These are phyloP conservation scores for Salvelinus fontinalis DNA, from an alignment of 2,113 vertebrate genomes.

Conservation along the genomic window DNA sequence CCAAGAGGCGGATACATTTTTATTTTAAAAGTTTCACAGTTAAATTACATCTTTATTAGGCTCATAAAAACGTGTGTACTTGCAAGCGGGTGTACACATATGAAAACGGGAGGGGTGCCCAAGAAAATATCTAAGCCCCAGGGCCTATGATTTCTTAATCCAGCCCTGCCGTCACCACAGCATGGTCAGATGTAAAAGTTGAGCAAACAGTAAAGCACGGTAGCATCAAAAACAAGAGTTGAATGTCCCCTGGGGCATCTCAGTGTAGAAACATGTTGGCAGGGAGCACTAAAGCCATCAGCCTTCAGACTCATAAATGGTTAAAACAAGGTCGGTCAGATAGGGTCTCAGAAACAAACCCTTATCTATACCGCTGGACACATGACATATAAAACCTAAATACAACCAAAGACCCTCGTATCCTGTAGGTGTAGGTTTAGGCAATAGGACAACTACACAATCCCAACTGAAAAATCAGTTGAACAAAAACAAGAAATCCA, in stretches of 20 bases:
- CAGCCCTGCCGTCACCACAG: not conserved
- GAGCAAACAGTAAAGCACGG: conserved; percentile 31
- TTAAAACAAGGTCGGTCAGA: conserved; percentile 50
- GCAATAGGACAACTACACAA: conserved; percentile 38
- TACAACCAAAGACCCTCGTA: conserved; percentile 6
- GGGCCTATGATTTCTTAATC: too few species aligned
- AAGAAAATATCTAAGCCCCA: too few species aligned
- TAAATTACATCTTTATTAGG: too few species aligned
- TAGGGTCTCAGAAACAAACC: conserved; percentile 32
- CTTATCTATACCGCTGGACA: conserved; percentile 50
- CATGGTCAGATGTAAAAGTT: conserved; percentile 19
- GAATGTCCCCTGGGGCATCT: conserved; percentile 45
- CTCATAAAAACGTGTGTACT: too few species aligned
- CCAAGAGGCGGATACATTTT: too few species aligned
- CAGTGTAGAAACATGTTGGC: not conserved
- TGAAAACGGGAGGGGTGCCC: too few species aligned
- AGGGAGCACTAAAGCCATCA: conserved; percentile 24
- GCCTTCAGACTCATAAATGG: conserved; percentile 32
- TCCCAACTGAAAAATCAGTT: conserved; percentile 34
- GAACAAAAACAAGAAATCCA: conserved; percentile 31
- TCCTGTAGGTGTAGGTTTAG: not conserved
- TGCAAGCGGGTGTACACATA: too few species aligned
- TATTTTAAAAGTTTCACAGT: too few species aligned
- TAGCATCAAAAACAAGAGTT: conserved; percentile 49
- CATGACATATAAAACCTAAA: conserved; percentile 49